A percentile compares a stretch with the other conserved stretches of the same genome.
Conservation (phyloP, 2,113 vertebrate species). For the Corythoichthys intestinalis region DNA sequence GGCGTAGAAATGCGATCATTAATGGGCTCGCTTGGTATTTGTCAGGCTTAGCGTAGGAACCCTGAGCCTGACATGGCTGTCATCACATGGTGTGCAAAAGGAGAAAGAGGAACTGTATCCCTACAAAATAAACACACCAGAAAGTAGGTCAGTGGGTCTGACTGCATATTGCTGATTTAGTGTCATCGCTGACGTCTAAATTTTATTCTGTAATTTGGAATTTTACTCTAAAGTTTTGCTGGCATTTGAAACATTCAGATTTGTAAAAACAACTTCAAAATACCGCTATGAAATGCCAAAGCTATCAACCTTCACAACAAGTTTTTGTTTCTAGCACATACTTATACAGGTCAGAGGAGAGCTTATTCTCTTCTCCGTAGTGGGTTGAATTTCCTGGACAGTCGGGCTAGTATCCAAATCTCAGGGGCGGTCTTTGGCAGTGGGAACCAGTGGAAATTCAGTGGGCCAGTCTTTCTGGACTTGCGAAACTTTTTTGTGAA, state of each 20-base stretch:
- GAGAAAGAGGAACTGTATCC: constrained; percentile 21
- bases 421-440: constrained; percentile 27
- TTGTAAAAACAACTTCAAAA: background rate
- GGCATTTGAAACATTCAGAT: constrained; percentile 6
- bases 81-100: constrained; percentile 25
- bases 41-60: background rate
- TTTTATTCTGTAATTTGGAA: background rate
- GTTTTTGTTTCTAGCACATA: constrained; percentile 15
- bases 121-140: constrained; percentile 15
- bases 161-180: background rate
- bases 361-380: constrained; percentile 14
- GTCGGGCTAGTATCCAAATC: constrained; percentile 28
- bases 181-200: background rate
- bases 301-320: constrained; percentile 7
- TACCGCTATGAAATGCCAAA: background rate
- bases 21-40: constrained; percentile 12
- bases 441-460: constrained; percentile 6
- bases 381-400: constrained; percentile 48
- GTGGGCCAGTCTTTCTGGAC: constrained; percentile 17
- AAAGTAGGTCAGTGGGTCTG: constrained; percentile 46
- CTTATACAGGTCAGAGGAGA: constrained; percentile 4
- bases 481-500: constrained; percentile 10
- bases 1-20: constrained; percentile 3
- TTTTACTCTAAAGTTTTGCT: background rate
- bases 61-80: constrained; percentile 26